Evolutionary conservation across 2,888 invertebrate species (phyloP), one percentile per base, ranked within the genome.

Genomic region (Temnothorax unifasciatus): DNA sequence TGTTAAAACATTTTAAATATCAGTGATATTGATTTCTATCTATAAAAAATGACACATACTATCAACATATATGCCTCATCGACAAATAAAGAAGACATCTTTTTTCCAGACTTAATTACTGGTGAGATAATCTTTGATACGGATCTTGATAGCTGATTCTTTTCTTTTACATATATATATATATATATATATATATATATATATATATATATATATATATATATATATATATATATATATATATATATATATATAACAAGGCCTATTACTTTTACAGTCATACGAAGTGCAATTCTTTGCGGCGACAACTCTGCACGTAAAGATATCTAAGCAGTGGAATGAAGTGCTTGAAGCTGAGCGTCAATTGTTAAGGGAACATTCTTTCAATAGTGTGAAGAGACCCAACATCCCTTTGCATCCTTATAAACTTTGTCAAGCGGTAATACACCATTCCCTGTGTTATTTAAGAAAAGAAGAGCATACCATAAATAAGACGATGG

Each of bases 241-340:
- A n/a, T n/a, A n/a, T n/a, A n/a, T n/a, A n/a, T n/a, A n/a, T n/a
- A n/a, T n/a, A n/a, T n/a, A n/a, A n/a, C n/a, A n/a, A n/a, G n/a
- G n/a, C n/a, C n/a, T n/a, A 18, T 41, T 68, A 29, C 61, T 0
- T 1, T 86, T 75, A 1, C 52, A 90, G 90, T 84, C 96, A 82
- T 97, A 97, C 88, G 99, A 99, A 95, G 97, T 98, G 47, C 99
- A 99, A 95, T 99, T 98, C 95, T 99, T 98, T 96, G 99, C 98
- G 81, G 99, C 99, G 5, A 98, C 98, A 69, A 98, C 98, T 41
- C 95, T 99, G 34, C 98, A 99, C 92, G 97, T 97, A 0, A 99
- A 99, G 95, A 96, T 99, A 74, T 96, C 98, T 91, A 97, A 98
- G 93, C 97, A 97, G 93, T 99, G 98, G 98, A 96, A 96, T 93